Base-by-base conservation (phyloP, 2,888 invertebrate genomes). In the Teleogryllus oceanicus region DNA sequence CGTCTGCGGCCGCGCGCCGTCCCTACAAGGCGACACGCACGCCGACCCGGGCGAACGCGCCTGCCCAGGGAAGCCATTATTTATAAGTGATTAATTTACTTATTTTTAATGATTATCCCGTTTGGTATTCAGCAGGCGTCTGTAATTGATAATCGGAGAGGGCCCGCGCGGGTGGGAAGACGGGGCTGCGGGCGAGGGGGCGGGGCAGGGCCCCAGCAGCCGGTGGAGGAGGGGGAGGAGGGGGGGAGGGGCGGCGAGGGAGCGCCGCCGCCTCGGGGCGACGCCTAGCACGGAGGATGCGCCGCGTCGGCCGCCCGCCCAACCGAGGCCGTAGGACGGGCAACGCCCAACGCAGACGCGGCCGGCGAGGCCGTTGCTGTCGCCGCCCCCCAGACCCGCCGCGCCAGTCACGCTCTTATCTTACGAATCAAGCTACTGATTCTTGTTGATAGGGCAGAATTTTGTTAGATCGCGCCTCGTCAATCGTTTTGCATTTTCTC, bases 11-110 rank as follows among this genome's bases (percentile, higher is more conserved):
- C 37, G 37, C 37, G 4, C 37, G 4, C 37, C 37, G 37, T 37
- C 37, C 37, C 37, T 37, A 37, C 37, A 37, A 18, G 62, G n/a
- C 62, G 62, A 62, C 62, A 62, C 62, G 62, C 62, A 62, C 13
- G 62, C n/a, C 13, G 16, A 62, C 62, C 62, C 13, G n/a, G 62
- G 62, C 62, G 13, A n/a, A 62, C 62, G 62, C n/a, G 62, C 62
- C 13, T 62, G 62, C 62, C n/a, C 62, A 8, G 13, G 62, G 62
- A 62, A 62, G n/a, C 62, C 62, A 62, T 62, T 13, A 62, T 62
- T 62, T 62, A 62, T 62, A 62, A 62, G 62, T 62, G 62, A 62
- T 62, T 62, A 62, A 62, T 62, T 62, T 62, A 62, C 62, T 62
- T 62, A 62, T 62, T 62, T 62, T 62, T 62, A 62, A 62, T n/a